A percentile compares a stretch with the other conserved stretches of the same genome.
Conservation (phyloP, 30 jellyfish, hydroid and myxozoan genomes). For the Aurelia aurita complex sp. Pacific region DNA sequence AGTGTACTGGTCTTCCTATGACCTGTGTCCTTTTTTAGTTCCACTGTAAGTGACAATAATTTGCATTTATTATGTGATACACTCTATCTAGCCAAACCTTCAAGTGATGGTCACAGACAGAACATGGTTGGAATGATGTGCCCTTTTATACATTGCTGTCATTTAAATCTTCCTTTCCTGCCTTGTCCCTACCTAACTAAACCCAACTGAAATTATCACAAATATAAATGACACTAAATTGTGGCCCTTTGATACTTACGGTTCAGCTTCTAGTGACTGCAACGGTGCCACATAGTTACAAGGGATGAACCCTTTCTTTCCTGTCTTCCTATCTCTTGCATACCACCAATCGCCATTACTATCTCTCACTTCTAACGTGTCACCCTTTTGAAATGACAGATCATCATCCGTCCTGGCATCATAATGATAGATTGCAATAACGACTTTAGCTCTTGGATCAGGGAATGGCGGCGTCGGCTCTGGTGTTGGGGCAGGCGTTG, state of each 20-base stretch:
- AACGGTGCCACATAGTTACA: conserved; percentile 89
- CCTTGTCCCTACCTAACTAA: no score
- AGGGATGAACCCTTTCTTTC: conserved; percentile 92
- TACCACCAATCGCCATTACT: conserved; percentile 94
- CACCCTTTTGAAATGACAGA: conserved; percentile 85
- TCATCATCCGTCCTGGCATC: conserved; percentile 93
- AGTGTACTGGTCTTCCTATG: no score
- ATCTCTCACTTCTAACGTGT: conserved; percentile 81
- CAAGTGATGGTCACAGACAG: no score
- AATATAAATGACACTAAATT: no score
- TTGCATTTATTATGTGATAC: no score
- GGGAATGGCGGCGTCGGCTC: conserved; percentile 94
- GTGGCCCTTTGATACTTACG: conserved; percentile 56
- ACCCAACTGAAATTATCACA: no score
- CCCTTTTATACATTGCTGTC: no score
- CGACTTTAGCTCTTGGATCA: conserved; percentile 86
- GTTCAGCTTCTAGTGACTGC: conserved; percentile 91
- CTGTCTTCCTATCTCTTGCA: conserved; percentile 83
- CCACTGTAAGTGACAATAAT: no score
- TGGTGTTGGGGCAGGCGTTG: conserved; percentile 16
- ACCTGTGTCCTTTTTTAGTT: no score
- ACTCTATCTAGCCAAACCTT: no score
- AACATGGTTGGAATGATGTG: no score
- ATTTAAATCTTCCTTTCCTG: no score
- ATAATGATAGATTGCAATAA: conserved; percentile 84